Evolutionary conservation across 2,888 invertebrate species (phyloP).

Genomic region (Lamproptera curius): DNA sequence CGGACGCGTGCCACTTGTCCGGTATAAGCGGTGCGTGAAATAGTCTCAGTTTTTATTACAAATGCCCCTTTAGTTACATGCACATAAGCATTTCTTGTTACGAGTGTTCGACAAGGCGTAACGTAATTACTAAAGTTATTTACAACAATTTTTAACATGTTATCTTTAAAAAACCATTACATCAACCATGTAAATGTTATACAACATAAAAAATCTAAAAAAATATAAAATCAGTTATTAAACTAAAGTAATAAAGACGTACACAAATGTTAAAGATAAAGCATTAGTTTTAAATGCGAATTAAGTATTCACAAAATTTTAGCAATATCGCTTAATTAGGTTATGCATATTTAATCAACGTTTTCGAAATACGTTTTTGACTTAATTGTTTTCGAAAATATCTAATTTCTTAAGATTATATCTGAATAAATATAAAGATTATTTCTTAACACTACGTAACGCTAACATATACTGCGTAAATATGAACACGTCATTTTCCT

Average conservation of each 20-base stretch:
- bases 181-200: too few relatives aligned
- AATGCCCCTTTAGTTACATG: constrained; percentile 27
- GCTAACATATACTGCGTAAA: not conserved
- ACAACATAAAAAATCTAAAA: too few relatives aligned
- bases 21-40: constrained; percentile 56
- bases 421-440: not conserved
- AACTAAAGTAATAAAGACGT: too few relatives aligned
- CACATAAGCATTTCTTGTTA: constrained; percentile 3
- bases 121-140: too few relatives aligned
- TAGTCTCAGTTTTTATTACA: constrained; percentile 48
- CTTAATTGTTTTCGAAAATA: too few relatives aligned
- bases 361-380: not conserved
- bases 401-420: not conserved
- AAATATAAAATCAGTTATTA: too few relatives aligned
- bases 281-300: too few relatives aligned
- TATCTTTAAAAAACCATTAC: too few relatives aligned
- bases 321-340: not conserved
- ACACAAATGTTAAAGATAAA: too few relatives aligned
- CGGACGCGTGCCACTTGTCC: constrained; percentile 65
- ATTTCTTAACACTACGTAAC: too few relatives aligned
- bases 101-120: constrained; percentile 5
- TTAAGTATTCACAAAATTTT: too few relatives aligned
- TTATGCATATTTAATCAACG: not conserved
- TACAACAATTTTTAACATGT: too few relatives aligned
- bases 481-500: not conserved